These are phyloP conservation scores for Drosophila takahashii DNA, from an alignment of 1,140 invertebrate species.

Conservation along the genomic window DNA sequence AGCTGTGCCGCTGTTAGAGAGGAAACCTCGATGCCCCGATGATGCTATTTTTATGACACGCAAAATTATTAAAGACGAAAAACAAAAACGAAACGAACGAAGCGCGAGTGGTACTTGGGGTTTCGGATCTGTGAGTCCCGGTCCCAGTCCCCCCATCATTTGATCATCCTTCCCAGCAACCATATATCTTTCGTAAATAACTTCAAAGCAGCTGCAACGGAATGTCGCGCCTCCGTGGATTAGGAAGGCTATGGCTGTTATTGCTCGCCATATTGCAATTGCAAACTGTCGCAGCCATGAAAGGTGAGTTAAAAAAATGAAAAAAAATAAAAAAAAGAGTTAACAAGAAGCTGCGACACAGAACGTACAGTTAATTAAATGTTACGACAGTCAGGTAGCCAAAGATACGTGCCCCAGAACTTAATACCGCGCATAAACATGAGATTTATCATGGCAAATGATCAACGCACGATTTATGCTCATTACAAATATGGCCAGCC, in stretches of 20 bases:
- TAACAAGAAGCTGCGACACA: conserved; percentile 1
- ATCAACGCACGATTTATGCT: conserved; percentile 83
- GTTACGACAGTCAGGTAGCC: conserved; percentile 65
- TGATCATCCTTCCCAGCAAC: conserved; percentile 7
- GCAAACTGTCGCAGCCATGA: conserved; percentile 66
- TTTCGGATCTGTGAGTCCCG: conserved; percentile 15
- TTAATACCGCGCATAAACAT: conserved; percentile 78
- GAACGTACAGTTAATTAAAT: conserved; percentile 75
- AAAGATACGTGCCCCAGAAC: conserved; percentile 52
- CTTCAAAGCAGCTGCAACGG: conserved; percentile 75
- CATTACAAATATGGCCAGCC: conserved; percentile 81
- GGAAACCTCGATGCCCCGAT: conserved; percentile 32
- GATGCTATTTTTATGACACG: conserved; percentile 82
- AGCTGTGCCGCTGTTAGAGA: conserved; percentile 60
- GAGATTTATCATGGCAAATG: conserved; percentile 82
- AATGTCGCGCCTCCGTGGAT: conserved; percentile 72
- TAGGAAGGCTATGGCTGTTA: conserved; percentile 51
- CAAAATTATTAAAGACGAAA: conserved; percentile 82
- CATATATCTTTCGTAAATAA: conserved; percentile 27
- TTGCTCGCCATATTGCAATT: conserved; percentile 68
- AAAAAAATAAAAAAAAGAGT: not conserved
- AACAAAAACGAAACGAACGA: conserved; percentile 45
- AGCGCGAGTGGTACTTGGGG: conserved; percentile 31
- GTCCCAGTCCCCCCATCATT: conserved; percentile 10
- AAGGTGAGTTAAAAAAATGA: conserved; percentile 61